Evolutionary conservation across 2,888 invertebrate genomes (phyloP), one percentile per base, ranked within the genome.

Genomic region (Conchocele bisecta): DNA sequence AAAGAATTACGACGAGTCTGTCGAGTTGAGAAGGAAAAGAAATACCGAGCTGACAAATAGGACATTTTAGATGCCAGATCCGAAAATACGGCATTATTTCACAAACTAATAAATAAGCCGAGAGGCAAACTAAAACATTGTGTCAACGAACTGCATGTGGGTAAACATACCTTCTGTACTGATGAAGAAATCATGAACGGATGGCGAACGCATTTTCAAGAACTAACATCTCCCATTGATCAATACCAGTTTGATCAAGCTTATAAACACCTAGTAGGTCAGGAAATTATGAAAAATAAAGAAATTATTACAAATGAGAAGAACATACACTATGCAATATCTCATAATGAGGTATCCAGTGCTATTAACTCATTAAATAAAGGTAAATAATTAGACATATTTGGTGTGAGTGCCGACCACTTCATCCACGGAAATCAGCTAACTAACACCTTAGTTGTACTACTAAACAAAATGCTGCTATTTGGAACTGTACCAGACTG

Each of bases 321-420:
- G 24, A 28, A 46, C 9, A n/a, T 17, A 4, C 29, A 3, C 17
- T 20, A 5, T 4, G 28, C 13, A n/a, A 28, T 50, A 7, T 13
- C 50, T 7, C 5, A 28, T 15, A 28, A 50, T n/a, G 28, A 50
- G 20, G 50, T 50, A 4, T 28, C 7, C n/a, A n/a, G 5, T 5
- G 50, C 50, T 15, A 50, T 50, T 20, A 28, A 5, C 9, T 26
- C 50, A 5, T 17, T 50, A 31, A 50, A 50, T 31, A 50, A 50
- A 50, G 50, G 50, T 17, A 50, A 50, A 28, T 26, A 29, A 28
- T 17, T 31, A 26, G 50, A 50, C 29, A 4, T 28, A 6, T 28
- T 31, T 50, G 17, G 17, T 50, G n/a, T 50, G 11, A 4, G 5
- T 26, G 50, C 50, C 3, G 50, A 50, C n/a, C 33, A 54, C 20